These are phyloP conservation scores for Oreohelix idahoensis DNA, from an alignment of 1,140 invertebrate species.

Conservation along the genomic window DNA sequence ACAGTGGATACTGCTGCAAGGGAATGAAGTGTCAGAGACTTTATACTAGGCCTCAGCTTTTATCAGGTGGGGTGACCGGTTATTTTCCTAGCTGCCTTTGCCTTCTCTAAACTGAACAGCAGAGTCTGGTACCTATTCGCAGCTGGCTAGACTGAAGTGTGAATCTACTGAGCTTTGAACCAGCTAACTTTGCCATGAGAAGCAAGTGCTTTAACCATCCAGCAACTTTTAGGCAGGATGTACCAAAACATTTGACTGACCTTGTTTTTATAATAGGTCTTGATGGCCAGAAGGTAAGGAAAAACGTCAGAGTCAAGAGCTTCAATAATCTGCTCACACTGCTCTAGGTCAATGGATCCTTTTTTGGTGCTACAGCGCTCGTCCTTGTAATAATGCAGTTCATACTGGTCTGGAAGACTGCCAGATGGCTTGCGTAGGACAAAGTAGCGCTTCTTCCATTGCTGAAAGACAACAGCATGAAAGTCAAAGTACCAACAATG, in stretches of 20 bases:
- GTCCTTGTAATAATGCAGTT: constrained; percentile 94
- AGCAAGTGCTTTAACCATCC: no score
- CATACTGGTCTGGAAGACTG: constrained; percentile 92
- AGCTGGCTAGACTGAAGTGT: no score
- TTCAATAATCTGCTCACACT: constrained; percentile 90
- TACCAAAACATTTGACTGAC: constrained; percentile 69
- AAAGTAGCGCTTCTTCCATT: constrained; percentile 95
- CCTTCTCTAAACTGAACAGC: no score
- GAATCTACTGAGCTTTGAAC: no score
- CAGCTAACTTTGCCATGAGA: no score
- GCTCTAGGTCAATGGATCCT: constrained; percentile 92
- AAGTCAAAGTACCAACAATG: neutral
- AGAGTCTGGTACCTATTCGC: no score
- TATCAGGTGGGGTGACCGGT: no score
- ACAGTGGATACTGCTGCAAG: no score
- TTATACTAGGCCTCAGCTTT: no score
- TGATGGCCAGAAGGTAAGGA: constrained; percentile 64
- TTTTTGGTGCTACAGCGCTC: constrained; percentile 88
- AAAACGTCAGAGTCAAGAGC: constrained; percentile 66
- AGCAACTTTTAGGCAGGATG: no score
- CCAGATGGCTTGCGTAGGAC: constrained; percentile 86
- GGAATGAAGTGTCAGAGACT: no score
- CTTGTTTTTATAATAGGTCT: constrained; percentile 61
- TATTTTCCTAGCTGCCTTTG: no score
- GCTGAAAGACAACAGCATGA: constrained; percentile 77